Conservation (phyloP, 1,140 invertebrate species). For the Drosophila hydei region DNA sequence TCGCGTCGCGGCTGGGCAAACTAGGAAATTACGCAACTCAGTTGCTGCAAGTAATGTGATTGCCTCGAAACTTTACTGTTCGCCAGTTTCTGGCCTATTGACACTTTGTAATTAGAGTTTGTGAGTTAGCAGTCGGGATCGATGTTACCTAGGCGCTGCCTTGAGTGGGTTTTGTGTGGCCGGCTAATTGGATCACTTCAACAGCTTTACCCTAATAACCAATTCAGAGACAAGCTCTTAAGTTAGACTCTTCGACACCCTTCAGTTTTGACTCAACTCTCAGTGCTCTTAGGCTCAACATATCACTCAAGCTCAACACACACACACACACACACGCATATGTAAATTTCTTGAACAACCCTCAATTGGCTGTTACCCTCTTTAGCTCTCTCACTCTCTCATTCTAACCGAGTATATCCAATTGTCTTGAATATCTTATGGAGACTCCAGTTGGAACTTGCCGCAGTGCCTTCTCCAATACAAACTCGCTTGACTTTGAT, state of each 20-base stretch:
- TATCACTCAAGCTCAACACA: constrained; percentile 24
- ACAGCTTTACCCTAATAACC: constrained; percentile 13
- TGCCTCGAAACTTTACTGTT: constrained; percentile 13
- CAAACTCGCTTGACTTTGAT: constrained; percentile 68
- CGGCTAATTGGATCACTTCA: constrained; percentile 47
- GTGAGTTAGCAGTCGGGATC: not conserved
- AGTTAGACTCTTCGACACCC: constrained; percentile 9
- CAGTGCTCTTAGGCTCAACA: constrained; percentile 47
- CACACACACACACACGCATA: not conserved
- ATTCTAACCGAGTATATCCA: constrained; percentile 18
- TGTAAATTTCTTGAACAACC: constrained; percentile 39
- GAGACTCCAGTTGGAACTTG: not conserved
- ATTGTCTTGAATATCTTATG: constrained; percentile 30
- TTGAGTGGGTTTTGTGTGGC: constrained; percentile 37
- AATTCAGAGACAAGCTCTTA: constrained; percentile 12
- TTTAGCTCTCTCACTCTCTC: constrained; percentile 11
- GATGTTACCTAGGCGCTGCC: constrained; percentile 4
- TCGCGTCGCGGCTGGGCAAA: constrained; percentile 4
- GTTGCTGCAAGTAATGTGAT: constrained; percentile 31
- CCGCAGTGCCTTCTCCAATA: constrained; percentile 54
- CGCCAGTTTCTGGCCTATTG: constrained; percentile 17
- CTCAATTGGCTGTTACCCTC: constrained; percentile 23
- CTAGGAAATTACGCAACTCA: constrained; percentile 15
- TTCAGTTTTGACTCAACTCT: constrained; percentile 34
- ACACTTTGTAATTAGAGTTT: constrained; percentile 19